These are phyloP conservation scores for Itoplectis maculator DNA, from an alignment of 2,888 invertebrate species.

Conservation along the genomic window DNA sequence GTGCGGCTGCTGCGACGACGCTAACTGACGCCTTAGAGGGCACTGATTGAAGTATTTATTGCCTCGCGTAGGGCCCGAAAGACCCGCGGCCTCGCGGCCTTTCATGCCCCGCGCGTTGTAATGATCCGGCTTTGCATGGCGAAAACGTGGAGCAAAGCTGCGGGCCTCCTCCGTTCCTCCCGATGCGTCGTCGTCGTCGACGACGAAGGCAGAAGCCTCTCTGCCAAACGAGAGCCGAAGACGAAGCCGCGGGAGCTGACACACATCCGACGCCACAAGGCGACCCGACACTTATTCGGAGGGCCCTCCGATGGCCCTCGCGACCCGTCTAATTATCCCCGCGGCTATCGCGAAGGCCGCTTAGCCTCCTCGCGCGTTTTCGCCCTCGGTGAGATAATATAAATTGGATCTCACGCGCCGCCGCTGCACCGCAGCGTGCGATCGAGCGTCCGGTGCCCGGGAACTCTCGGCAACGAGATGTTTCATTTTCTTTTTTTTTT, in stretches of 20 bases:
- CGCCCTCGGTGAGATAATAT: slow-evolving; percentile 51
- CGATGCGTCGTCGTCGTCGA: slow-evolving; percentile 49
- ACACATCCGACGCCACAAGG: slow-evolving; percentile 41
- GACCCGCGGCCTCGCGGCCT: slow-evolving; percentile 68
- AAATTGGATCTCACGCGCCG: slow-evolving; percentile 43
- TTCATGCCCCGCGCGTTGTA: slow-evolving; percentile 80
- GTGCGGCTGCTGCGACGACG: slow-evolving; percentile 75
- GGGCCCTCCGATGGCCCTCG: slow-evolving; percentile 39
- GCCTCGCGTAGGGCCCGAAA: slow-evolving; percentile 70
- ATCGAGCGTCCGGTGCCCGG: neutral
- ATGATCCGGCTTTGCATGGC: slow-evolving; percentile 82
- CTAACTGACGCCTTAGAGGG: slow-evolving; percentile 84
- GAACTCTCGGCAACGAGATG: neutral
- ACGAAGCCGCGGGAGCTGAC: slow-evolving; percentile 38
- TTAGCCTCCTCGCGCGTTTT: slow-evolving; percentile 56
- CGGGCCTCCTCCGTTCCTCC: slow-evolving; percentile 12
- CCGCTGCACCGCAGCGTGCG: neutral
- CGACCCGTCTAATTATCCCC: slow-evolving; percentile 62
- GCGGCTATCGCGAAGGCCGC: slow-evolving; percentile 39
- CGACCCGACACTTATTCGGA: slow-evolving; percentile 55
- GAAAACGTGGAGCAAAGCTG: slow-evolving; percentile 40
- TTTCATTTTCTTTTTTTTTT: neutral
- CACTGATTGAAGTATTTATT: slow-evolving; percentile 84
- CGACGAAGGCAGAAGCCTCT: slow-evolving; percentile 20
- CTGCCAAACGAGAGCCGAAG: slow-evolving; percentile 26